Base-by-base conservation (phyloP, 2,888 invertebrate species). In the Eupithecia centaureata region DNA sequence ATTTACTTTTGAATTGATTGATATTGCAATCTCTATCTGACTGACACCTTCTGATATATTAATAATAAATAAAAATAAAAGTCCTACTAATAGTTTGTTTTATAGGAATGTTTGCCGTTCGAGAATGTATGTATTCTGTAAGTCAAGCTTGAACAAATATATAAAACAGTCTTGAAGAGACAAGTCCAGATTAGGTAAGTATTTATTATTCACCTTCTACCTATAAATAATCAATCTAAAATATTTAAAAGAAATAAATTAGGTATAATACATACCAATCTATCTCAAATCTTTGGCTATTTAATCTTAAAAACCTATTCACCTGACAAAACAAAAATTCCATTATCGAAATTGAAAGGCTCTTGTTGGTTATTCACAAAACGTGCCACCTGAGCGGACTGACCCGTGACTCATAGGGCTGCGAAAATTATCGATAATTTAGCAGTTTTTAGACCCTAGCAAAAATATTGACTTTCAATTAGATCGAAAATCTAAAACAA, bases 351-450 rank as follows among this genome's bases (percentile, higher is more conserved):
- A 72, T 75, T 65, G 47, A 74, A 80, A 74, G 79, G 77, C 74
- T 73, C 67, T 63, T 70, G 76, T 76, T 78, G 75, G 70, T 74
- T 78, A 79, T 83, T 82, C 76, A 77, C 79, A 80, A 78, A 76
- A 71, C 76, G 77, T 78, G 78, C 73, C 77, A 79, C 79, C 77
- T 78, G 76, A 76, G 68, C 76, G 73, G 73, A 83, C 71, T 84
- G 85, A 83, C 83, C 86, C 77, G 77, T 76, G 75, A 76, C 73
- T 75, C 60, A 64, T 62, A 70, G 66, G 30, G 61, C 42, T 57
- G 57, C 32, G 18, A 57, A 57, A 30, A 57, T 27, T 57, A 62
- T 58, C 66, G 38, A 42, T 62, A 12, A 28, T 59, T 47, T 59
- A 35, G 68, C 65, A 65, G 62, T 52, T 38, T 51, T 52, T 47